Percentiles rank a stretch among this genome's conserved stretches.
phyloP scores from a whole-genome alignment of 2,113 vertebrate genomes.

The Anser brachyrhynchus region DNA sequence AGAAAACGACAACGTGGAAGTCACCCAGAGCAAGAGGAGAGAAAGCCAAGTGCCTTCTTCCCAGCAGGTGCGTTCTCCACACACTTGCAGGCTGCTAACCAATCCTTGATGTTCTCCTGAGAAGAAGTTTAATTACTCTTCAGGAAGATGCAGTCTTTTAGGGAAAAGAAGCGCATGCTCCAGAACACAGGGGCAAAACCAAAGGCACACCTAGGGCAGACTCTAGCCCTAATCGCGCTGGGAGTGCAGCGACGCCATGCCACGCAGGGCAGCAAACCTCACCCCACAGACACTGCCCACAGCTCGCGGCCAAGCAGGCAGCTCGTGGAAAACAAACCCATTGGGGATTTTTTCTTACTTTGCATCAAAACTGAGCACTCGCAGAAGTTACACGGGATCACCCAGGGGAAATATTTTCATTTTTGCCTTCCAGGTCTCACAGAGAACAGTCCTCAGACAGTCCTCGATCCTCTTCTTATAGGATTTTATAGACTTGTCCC shows the following conservation, averaged over 20 bases:
- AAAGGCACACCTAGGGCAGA: not conserved
- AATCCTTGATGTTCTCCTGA: not conserved
- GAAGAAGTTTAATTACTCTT: not conserved
- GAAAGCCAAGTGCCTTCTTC: not conserved
- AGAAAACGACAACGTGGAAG: too few species aligned
- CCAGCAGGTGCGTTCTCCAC: not conserved
- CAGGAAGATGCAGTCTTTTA: not conserved
- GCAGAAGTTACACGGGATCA: not conserved
- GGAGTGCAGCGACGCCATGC: accelerated
- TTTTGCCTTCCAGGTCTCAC: not conserved
- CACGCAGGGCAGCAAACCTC: accelerated
- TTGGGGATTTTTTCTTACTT: not conserved
- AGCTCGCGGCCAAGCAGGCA: not conserved
- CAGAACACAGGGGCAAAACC: too few species aligned
- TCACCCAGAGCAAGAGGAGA: not conserved
- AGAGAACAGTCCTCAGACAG: not conserved
- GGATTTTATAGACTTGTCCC: not conserved
- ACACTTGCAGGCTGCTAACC: not conserved
- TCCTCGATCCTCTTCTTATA: not conserved
- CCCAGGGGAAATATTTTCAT: not conserved
- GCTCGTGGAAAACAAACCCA: accelerated
- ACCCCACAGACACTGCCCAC: not conserved
- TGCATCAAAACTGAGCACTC: not conserved
- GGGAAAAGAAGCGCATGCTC: not conserved
- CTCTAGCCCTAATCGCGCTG: too few species aligned